Conservation (phyloP, 2,113 vertebrate genomes). For the Oreotrochilus melanogaster region DNA sequence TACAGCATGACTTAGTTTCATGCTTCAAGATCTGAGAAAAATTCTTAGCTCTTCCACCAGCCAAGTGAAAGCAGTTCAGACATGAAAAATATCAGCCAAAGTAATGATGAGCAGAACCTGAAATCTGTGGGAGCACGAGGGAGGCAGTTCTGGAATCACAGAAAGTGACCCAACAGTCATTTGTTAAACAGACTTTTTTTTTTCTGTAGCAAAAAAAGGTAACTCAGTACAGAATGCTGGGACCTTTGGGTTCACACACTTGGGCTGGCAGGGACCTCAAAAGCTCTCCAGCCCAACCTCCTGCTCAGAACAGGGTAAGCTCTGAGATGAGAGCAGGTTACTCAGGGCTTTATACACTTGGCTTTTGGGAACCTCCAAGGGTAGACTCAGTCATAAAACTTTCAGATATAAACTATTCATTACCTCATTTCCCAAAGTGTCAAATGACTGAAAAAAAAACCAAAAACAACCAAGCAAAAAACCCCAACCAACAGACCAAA, state of each 20-base stretch:
- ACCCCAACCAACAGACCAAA: too few relatives aligned
- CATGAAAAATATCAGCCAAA: neutral
- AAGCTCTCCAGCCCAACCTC: neutral
- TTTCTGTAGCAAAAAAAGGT: neutral
- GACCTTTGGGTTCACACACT: neutral
- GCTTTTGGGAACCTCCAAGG: neutral
- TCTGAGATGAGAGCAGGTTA: neutral
- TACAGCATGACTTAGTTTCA: neutral
- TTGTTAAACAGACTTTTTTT: neutral
- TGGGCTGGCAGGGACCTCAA: neutral
- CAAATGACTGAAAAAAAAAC: neutral
- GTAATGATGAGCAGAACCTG: fast-evolving
- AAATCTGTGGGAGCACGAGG: neutral
- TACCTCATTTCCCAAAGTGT: neutral
- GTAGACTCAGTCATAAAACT: neutral
- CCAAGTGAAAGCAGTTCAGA: fast-evolving
- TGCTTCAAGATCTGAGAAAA: neutral
- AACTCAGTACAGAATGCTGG: neutral
- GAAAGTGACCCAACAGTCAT: neutral
- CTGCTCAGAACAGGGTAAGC: neutral
- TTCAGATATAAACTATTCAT: neutral
- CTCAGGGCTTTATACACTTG: neutral
- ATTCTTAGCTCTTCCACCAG: neutral
- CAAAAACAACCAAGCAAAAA: too few relatives aligned
- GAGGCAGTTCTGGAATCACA: neutral